Percentiles rank a stretch among this genome's conserved stretches.
phyloP scores from a whole-genome alignment of 2,797 vertebrate genomes.

The Esox lucius region DNA sequence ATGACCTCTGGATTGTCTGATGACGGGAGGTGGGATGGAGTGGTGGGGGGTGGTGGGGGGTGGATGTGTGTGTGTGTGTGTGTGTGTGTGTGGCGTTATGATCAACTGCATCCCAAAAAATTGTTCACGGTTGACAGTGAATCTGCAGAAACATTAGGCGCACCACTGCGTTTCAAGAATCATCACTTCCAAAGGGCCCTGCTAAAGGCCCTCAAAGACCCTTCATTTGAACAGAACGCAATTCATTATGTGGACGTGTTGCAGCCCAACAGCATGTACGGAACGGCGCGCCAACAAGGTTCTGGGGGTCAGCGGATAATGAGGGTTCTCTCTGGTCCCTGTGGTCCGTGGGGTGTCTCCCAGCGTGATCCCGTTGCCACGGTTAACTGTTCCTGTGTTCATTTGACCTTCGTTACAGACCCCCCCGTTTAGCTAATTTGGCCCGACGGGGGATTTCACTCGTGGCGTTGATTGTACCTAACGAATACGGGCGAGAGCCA shows the following conservation, averaged over 20 bases:
- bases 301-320: slow-evolving; percentile 15
- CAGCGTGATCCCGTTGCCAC: slow-evolving; percentile 50
- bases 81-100: background rate
- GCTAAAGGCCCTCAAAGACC: no score
- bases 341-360: no score
- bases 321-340: no score
- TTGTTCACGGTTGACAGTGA: background rate
- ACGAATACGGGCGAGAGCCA: slow-evolving; percentile 69
- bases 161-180: background rate
- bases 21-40: background rate
- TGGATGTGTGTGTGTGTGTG: background rate
- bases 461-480: slow-evolving; percentile 68
- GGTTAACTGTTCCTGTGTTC: slow-evolving; percentile 71
- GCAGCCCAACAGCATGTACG: background rate
- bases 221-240: background rate
- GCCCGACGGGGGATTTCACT: slow-evolving; percentile 68
- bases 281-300: background rate
- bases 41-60: no score
- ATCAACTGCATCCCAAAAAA: background rate
- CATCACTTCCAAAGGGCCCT: no score
- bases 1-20: slow-evolving; percentile 67
- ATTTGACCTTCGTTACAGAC: slow-evolving; percentile 71
- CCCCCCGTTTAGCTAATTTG: slow-evolving; percentile 71
- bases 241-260: background rate
- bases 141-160: background rate